phyloP scores from a whole-genome alignment of 2,113 vertebrate genomes.

The Petromus typicus region DNA sequence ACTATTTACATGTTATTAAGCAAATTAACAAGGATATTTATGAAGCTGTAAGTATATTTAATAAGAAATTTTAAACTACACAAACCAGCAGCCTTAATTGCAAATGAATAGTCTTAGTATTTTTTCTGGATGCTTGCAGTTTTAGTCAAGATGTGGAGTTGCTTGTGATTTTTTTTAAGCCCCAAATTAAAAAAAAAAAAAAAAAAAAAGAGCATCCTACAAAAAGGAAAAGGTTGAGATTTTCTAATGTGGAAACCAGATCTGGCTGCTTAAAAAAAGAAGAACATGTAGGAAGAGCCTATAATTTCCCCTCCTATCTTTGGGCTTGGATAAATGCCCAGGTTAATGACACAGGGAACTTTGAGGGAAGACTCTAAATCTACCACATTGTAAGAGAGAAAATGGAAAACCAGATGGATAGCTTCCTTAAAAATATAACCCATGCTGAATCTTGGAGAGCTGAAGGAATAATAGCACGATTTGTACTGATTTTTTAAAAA shows the following conservation, averaged over 20 bases:
- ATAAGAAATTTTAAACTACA: slow-evolving; percentile 59
- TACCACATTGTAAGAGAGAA: slow-evolving; percentile 71
- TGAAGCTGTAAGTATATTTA: slow-evolving; percentile 30
- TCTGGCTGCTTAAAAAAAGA: slow-evolving; percentile 87
- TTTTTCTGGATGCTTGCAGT: slow-evolving; percentile 73
- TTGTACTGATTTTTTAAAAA: slow-evolving; percentile 70
- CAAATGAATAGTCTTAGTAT: slow-evolving; percentile 60
- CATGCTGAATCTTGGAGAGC: slow-evolving; percentile 45
- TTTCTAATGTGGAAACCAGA: slow-evolving; percentile 84
- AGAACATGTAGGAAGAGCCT: slow-evolving; percentile 88
- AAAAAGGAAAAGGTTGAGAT: slow-evolving; percentile 78
- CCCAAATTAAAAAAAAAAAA: slow-evolving; percentile 58
- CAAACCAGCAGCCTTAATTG: slow-evolving; percentile 54
- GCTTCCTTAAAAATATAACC: slow-evolving; percentile 66
- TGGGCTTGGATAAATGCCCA: slow-evolving; percentile 88
- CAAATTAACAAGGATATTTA: slow-evolving; percentile 42
- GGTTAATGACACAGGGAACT: slow-evolving; percentile 85
- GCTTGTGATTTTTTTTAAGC: slow-evolving; percentile 70
- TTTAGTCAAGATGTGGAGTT: slow-evolving; percentile 73
- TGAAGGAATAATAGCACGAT: slow-evolving; percentile 55
- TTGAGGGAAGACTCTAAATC: slow-evolving; percentile 84
- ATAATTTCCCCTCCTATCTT: slow-evolving; percentile 90
- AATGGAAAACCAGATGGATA: slow-evolving; percentile 77
- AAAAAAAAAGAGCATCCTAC: not conserved
- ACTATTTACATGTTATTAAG: not conserved